phyloP scores from a whole-genome alignment of 2,797 vertebrate species.

The Ptychadena robeensis region DNA sequence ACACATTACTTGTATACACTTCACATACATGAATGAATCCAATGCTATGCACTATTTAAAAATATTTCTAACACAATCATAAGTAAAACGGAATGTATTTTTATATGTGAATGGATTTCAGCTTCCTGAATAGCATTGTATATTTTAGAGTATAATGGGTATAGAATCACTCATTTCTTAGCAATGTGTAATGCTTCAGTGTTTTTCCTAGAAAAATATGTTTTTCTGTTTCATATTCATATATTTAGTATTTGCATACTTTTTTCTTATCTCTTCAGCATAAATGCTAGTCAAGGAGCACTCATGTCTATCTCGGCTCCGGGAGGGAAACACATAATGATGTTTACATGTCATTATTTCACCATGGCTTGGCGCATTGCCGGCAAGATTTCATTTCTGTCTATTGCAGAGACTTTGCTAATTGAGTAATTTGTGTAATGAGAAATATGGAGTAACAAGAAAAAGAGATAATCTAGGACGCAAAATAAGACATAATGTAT shows the following conservation, averaged over 20 bases:
- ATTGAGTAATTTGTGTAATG: conserved; percentile 19
- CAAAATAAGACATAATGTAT: neutral
- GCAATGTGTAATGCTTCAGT: neutral
- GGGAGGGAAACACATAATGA: neutral
- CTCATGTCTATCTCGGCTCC: conserved; percentile 2
- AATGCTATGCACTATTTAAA: no score
- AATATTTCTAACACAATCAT: no score
- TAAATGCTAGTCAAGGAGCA: conserved; percentile 6
- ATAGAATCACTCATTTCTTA: neutral
- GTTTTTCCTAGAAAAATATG: neutral
- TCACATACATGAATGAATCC: no score
- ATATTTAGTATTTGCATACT: neutral
- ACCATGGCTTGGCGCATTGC: neutral
- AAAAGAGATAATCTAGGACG: neutral
- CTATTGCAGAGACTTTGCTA: neutral
- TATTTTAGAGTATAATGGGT: neutral
- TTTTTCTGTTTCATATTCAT: neutral
- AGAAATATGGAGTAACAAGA: conserved; percentile 7
- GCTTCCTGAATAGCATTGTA: neutral
- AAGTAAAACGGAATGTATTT: no score
- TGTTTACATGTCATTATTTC: conserved; percentile 24
- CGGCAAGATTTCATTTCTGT: conserved; percentile 5
- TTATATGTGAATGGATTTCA: neutral
- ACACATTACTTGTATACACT: no score
- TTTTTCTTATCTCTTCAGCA: neutral